Evolutionary conservation across 2,113 vertebrate genomes (phyloP).

Genomic region (Macquaria ambigua): DNA sequence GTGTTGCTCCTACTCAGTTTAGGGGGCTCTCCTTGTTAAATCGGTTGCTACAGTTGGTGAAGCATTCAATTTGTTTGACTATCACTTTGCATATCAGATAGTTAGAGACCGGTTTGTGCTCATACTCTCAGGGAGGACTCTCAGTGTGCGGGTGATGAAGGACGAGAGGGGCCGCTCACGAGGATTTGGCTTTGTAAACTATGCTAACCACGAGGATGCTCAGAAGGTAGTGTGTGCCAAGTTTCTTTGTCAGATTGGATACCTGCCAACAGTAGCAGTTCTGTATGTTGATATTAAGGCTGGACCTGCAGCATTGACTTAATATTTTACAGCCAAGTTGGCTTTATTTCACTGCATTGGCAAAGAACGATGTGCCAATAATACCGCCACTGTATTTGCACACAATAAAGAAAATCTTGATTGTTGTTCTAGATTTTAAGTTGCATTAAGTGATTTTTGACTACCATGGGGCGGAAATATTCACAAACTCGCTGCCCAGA

Average conservation of each 20-base stretch:
- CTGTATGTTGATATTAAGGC: neutral
- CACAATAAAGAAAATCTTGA: neutral
- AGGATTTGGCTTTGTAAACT: constrained; percentile 98
- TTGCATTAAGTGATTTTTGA: neutral
- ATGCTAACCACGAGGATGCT: constrained; percentile 93
- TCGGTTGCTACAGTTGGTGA: too few relatives aligned
- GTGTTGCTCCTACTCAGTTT: neutral
- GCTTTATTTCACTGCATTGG: neutral
- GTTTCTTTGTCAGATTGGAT: neutral
- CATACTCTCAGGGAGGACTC: constrained; percentile 87
- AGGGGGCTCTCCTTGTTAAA: too few relatives aligned
- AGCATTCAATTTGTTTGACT: too few relatives aligned
- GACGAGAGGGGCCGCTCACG: constrained; percentile 88
- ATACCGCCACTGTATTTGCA: neutral
- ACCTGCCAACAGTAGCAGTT: neutral
- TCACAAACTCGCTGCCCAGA: neutral
- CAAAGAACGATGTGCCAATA: neutral
- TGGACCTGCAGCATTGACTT: neutral
- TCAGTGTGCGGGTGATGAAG: constrained; percentile 96
- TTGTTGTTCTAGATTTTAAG: neutral
- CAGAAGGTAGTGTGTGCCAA: constrained; percentile 88
- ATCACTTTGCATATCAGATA: neutral
- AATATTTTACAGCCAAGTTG: neutral
- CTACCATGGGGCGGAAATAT: neutral
- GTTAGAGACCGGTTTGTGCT: constrained; percentile 5